phyloP scores from a whole-genome alignment of 2,797 vertebrate species.

The Syngnathus rostellatus region DNA sequence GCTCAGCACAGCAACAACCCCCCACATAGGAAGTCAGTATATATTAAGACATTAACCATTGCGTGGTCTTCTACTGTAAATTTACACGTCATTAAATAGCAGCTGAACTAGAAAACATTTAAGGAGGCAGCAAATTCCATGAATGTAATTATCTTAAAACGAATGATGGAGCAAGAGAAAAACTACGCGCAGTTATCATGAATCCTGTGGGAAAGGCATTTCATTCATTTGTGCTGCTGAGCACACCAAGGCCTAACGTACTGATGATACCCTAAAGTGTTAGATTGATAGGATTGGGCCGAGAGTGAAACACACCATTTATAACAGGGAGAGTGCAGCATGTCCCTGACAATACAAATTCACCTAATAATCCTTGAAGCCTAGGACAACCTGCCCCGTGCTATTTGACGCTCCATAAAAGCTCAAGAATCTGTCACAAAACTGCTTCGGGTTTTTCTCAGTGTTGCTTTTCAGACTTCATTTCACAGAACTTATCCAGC shows the following conservation, averaged over 20 bases:
- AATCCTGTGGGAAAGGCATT: conserved; percentile 16
- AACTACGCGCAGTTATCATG: conserved; percentile 19
- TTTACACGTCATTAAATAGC: conserved; percentile 8
- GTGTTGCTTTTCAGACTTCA: conserved; percentile 1
- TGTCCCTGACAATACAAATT: conserved; percentile 42
- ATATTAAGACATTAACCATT: conserved; percentile 18
- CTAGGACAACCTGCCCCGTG: conserved; percentile 27
- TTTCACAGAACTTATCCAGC: conserved; percentile 4
- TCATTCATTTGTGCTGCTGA: conserved; percentile 11
- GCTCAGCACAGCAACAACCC: conserved; percentile 7
- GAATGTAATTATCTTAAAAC: conserved; percentile 9
- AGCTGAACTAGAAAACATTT: conserved; percentile 1
- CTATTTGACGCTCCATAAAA: conserved; percentile 21
- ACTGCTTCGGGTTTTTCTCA: neutral
- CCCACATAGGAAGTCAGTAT: conserved; percentile 12
- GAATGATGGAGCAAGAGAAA: conserved; percentile 1
- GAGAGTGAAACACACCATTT: conserved; percentile 47
- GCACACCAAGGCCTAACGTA: conserved; percentile 36
- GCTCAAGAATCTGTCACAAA: conserved; percentile 12
- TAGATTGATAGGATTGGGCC: conserved; percentile 51
- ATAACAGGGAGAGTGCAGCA: conserved; percentile 36
- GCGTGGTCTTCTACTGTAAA: conserved; percentile 7
- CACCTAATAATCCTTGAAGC: conserved; percentile 55
- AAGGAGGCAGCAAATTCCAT: conserved; percentile 10
- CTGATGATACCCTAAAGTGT: conserved; percentile 40